Evolutionary conservation across 2,113 vertebrate genomes (phyloP).

Genomic region (Sterrhoptilus dennistouni): DNA sequence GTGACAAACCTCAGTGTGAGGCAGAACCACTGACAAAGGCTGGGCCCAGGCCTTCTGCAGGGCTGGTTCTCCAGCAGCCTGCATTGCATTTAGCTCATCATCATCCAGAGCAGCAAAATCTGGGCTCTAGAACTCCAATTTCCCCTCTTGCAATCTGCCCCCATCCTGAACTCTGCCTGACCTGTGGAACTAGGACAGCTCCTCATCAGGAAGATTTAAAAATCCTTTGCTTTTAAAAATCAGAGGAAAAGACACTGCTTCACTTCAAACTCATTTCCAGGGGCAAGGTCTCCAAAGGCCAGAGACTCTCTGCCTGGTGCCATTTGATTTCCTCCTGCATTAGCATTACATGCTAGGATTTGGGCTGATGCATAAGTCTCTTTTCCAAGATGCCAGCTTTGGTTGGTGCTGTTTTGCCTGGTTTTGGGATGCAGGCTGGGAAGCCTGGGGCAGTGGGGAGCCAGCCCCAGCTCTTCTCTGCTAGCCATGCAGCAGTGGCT

Average conservation of each 20-base stretch:
- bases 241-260: neutral
- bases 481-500: neutral
- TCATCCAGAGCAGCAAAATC: neutral
- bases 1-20: neutral
- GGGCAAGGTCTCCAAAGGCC: neutral
- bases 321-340: neutral
- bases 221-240: neutral
- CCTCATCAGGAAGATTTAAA: neutral
- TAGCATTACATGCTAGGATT: neutral
- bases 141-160: rapidly evolving
- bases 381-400: neutral
- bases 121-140: neutral
- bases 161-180: neutral
- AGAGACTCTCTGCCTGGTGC: neutral
- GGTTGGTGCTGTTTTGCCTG: rapidly evolving
- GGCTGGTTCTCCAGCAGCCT: neutral
- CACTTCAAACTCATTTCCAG: neutral
- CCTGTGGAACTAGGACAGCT: neutral
- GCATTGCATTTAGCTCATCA: rapidly evolving
- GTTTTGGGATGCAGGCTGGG: neutral
- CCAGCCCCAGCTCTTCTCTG: neutral
- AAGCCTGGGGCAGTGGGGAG: neutral
- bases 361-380: neutral
- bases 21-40: neutral
- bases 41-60: neutral